phyloP scores from a whole-genome alignment of 1,140 invertebrate genomes.

The Drosophila pachea region DNA sequence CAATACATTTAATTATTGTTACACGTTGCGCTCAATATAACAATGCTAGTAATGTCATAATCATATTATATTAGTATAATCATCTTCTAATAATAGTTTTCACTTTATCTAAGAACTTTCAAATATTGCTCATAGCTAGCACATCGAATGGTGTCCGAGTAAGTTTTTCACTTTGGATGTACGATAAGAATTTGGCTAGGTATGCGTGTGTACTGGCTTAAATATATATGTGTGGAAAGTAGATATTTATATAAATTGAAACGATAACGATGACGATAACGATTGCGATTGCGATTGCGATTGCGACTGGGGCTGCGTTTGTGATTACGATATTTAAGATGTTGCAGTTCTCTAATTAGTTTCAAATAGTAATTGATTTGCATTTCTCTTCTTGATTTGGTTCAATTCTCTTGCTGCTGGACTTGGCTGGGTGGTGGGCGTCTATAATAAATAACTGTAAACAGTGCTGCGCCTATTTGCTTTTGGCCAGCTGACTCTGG shows the following conservation, averaged over 20 bases:
- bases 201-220: constrained; percentile 6
- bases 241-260: constrained; percentile 26
- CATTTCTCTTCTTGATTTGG: constrained; percentile 7
- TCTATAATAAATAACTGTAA: constrained; percentile 17
- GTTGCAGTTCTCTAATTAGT: neutral
- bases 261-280: constrained; percentile 34
- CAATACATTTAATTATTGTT: constrained; percentile 43
- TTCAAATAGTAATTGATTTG: neutral
- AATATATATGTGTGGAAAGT: constrained; percentile 8
- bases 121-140: constrained; percentile 6
- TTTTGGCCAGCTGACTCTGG: constrained; percentile 79
- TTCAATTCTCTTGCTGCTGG: constrained; percentile 19
- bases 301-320: neutral
- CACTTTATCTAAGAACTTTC: neutral
- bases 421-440: constrained; percentile 7
- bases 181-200: constrained; percentile 18
- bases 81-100: constrained; percentile 1
- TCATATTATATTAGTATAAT: constrained; percentile 13
- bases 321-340: constrained; percentile 8
- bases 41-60: constrained; percentile 32
- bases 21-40: constrained; percentile 45
- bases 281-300: constrained; percentile 14
- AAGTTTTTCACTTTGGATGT: constrained; percentile 1
- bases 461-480: constrained; percentile 54
- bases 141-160: constrained; percentile 26